Base-by-base conservation (phyloP, 2,113 vertebrate genomes). In the Cephalopterus ornatus region DNA sequence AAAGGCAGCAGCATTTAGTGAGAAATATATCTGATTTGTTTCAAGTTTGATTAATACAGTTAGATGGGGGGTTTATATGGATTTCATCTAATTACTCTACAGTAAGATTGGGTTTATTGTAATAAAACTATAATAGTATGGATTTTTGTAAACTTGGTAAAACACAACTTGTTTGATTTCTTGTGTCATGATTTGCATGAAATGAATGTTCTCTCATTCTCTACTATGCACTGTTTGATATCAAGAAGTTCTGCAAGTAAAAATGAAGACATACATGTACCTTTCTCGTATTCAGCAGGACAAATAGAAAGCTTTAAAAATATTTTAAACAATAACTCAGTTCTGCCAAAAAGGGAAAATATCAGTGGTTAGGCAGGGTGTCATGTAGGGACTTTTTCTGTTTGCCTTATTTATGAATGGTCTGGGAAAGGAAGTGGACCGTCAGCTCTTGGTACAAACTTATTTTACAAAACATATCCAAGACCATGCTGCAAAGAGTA, bases 21-120 rank as follows among this genome's bases (percentile, higher is more conserved):
- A 94, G 55, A 96, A 88, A 94, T 73, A 86, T 18, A 89, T 55
- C 27, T 84, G 28, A 86, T 88, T 86, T 59, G 28, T 92, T 94
- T 92, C 22, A 81, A 90, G 35, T 88, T 94, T 94, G 37, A 79
- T 56, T 84, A 78, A 86, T 81, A 89, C 17, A 62, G 47, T 73
- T 83, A 84, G 50, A 52, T 85, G 30, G 56, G 8, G 8, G 27
- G 20, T 76, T 61, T 79, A 58, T 6, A 8, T 6, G 62, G 30
- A 21, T 90, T 92, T 86, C 5, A 78, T 84, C 53, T 39, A 76
- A 79, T 85, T 92, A 86, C 11, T 78, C 89, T 50, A 32, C 17
- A 92, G 8, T 55, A 52, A 91, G 24, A 82, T 23, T 89, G 44
- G 13, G 17, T 87, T 86, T 92, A 74, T 77, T 92, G 27, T 59